These are phyloP conservation scores for Drosophila serrata DNA, from an alignment of 1,140 invertebrate genomes.

Conservation along the genomic window DNA sequence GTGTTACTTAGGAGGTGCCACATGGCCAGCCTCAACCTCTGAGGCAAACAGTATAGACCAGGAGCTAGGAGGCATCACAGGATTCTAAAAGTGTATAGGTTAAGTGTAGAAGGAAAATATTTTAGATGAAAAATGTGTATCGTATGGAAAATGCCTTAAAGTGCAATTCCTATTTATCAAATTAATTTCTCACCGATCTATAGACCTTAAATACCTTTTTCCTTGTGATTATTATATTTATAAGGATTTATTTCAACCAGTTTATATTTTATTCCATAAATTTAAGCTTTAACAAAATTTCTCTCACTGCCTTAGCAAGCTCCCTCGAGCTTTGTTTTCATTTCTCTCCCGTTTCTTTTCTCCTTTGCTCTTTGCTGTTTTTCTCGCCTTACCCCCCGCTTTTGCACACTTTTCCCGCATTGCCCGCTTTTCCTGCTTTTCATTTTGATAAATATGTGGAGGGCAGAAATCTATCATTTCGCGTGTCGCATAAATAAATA, in stretches of 20 bases:
- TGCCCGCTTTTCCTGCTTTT: slow-evolving; percentile 37
- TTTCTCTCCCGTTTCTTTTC: slow-evolving; percentile 13
- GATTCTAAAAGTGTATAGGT: too few species aligned
- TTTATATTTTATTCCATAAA: not conserved
- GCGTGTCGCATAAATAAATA: slow-evolving; percentile 72
- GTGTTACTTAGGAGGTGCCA: slow-evolving; percentile 16
- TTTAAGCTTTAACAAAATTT: not conserved
- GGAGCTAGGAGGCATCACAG: not conserved
- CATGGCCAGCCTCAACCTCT: slow-evolving; percentile 19
- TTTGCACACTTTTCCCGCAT: slow-evolving; percentile 26
- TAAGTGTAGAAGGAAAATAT: too few species aligned
- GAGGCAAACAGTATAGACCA: slow-evolving; percentile 1
- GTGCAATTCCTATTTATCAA: too few species aligned
- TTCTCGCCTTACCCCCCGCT: slow-evolving; percentile 30
- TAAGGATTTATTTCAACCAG: not conserved
- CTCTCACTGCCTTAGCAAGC: slow-evolving; percentile 1
- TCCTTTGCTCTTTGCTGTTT: not conserved
- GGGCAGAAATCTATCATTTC: slow-evolving; percentile 68
- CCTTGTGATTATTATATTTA: not conserved
- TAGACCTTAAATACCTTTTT: not conserved
- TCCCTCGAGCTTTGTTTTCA: slow-evolving; percentile 45
- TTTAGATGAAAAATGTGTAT: too few species aligned
- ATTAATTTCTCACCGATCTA: too few species aligned
- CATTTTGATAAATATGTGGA: slow-evolving; percentile 70
- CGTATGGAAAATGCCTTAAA: too few species aligned